Conservation (phyloP, 2,888 invertebrate species). For the Melanargia galathea region DNA sequence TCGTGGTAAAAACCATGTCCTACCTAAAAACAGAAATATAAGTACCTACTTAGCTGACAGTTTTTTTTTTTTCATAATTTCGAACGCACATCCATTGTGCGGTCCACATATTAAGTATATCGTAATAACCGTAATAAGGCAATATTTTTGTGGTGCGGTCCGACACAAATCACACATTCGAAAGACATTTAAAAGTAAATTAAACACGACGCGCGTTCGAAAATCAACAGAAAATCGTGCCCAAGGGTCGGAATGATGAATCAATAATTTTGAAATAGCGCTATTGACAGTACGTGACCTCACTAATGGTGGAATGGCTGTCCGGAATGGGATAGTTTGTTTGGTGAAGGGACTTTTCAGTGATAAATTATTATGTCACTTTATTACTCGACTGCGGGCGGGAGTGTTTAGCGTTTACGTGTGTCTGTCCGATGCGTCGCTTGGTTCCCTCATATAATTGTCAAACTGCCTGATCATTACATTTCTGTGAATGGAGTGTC, state of each 20-base stretch:
- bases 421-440: too few relatives aligned
- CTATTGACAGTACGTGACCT: slow-evolving; percentile 63
- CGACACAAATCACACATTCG: slow-evolving; percentile 46
- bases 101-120: too few relatives aligned
- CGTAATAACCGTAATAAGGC: too few relatives aligned
- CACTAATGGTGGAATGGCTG: slow-evolving; percentile 27
- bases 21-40: too few relatives aligned
- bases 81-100: slow-evolving; percentile 15
- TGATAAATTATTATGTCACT: slow-evolving; percentile 16
- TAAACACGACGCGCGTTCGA: slow-evolving; percentile 50
- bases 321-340: slow-evolving; percentile 23
- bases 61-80: slow-evolving; percentile 7
- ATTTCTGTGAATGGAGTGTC: too few relatives aligned
- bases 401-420: too few relatives aligned
- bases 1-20: too few relatives aligned
- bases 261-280: slow-evolving; percentile 51
- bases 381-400: too few relatives aligned
- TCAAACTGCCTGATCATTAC: too few relatives aligned
- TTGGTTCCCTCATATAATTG: too few relatives aligned
- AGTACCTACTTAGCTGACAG: too few relatives aligned
- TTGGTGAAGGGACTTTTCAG: slow-evolving; percentile 15
- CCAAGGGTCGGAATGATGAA: slow-evolving; percentile 57
- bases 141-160: too few relatives aligned
- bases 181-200: slow-evolving; percentile 66
- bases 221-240: slow-evolving; percentile 60